Evolutionary conservation across 2,888 invertebrate genomes (phyloP), one percentile per base, ranked within the genome.

Genomic region (Melinaea menophilus): DNA sequence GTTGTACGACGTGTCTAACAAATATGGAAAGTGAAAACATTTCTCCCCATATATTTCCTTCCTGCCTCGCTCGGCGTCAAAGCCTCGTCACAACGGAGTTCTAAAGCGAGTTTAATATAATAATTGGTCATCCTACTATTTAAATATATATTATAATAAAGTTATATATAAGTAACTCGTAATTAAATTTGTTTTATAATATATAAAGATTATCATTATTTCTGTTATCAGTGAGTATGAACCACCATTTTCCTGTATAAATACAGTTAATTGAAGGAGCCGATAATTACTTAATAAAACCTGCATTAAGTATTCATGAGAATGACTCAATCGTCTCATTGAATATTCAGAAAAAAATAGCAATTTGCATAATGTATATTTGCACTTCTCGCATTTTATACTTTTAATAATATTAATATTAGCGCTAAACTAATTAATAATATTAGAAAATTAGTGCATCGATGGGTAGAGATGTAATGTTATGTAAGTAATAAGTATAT

Each of bases 321-420:
- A 65, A 56, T 67, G 67, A 67, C 61, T 67, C 65, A 65, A 48
- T 55, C 64, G 5, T 5, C 33, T 63, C 56, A 61, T 61, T 67
- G 59, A 48, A 55, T 41, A 51, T 55, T 51, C 31, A 35, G 33
- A 55, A 60, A 62, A 64, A 63, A 56, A 31, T n/a, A 34, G 47
- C 47, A 60, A 60, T 56, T 62, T n/a, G 54, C 46, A 45, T n/a
- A 41, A 41, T 2, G 41, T 33, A 51, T 5, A 51, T 48, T 48
- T 48, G 48, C 51, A 51, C 11, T n/a, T 51, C 22, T 7, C 51
- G 11, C 41, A 7, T 41, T 41, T 41, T 37, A 37, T 37, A 37
- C 5, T 37, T 4, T 37, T 37, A 37, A 37, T 4, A 5, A 37
- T 37, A 41, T 9, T 41, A 37, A 37, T 37, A 37, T 37, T 22